Evolutionary conservation across 2,888 invertebrate species (phyloP), one percentile per base, ranked within the genome.

Genomic region (Ectobius pallidus): DNA sequence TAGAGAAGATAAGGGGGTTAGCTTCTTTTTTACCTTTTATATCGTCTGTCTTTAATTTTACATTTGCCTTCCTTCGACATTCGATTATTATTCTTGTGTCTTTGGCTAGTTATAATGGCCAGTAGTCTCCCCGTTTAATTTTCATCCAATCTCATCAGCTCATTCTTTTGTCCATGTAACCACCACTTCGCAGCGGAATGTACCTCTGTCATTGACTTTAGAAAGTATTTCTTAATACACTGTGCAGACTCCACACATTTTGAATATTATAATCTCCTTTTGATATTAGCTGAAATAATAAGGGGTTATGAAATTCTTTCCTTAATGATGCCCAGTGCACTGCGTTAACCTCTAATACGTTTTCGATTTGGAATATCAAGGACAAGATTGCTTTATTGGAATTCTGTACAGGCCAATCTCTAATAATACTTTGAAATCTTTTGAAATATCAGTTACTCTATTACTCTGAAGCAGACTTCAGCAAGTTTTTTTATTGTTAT

Each of bases 41-140:
- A n/a, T 65, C 39, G 25, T 44, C 25, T 22, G 4, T 22, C 42
- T 65, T 63, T 65, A 65, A 65, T 65, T 44, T 65, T 34, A n/a
- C 18, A 14, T 62, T 34, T 62, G 34, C 25, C 44, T 65, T 11
- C 11, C 34, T 34, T 34, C 6, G 34, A 34, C 34, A 34, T 34
- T 44, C 42, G 42, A 44, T 65, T 65, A 44, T 65, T 65, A 42
- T 22, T 11, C 39, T 22, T 20, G 18, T 34, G 20, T 22, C 63
- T 42, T 42, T 18, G 4, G 63, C 25, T 22, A 11, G 22, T 27
- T 25, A 25, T 65, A 42, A 42, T 65, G 44, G 42, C 20, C 1
- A 42, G 39, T 20, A 49, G 18, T 3, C 2, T 49, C 20, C 11
- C 49, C 20, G 18, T 49, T 49, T 49, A 49, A 18, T 27, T 55